A percentile compares a stretch with the other conserved stretches of the same genome.
These are phyloP conservation scores for Esox lucius DNA, from an alignment of 2,797 vertebrate genomes.

Conservation along the genomic window DNA sequence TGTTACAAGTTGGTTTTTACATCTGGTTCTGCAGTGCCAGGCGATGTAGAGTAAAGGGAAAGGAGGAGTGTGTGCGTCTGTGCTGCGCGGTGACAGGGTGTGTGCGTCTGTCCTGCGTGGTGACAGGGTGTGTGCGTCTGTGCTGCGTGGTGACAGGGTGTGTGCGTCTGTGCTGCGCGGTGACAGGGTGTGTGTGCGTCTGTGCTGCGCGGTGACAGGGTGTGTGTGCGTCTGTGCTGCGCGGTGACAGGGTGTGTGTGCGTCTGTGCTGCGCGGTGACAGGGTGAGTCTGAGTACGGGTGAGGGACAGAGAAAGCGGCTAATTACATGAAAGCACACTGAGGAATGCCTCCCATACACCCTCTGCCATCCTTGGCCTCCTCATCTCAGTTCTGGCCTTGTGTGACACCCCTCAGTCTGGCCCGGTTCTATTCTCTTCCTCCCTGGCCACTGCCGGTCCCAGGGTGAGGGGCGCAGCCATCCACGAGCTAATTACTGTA, in stretches of 20 bases:
- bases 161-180: neutral
- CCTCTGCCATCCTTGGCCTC: neutral
- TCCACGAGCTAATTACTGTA: constrained; percentile 5
- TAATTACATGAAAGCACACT: constrained; percentile 1
- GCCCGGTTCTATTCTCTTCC: too few relatives aligned
- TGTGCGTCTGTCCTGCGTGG: too few relatives aligned
- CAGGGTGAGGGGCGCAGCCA: constrained; percentile 3
- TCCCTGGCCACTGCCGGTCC: neutral
- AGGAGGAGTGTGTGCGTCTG: neutral
- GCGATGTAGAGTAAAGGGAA: neutral
- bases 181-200: neutral
- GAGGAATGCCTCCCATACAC: neutral
- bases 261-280: too few relatives aligned
- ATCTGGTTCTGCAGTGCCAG: neutral
- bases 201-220: too few relatives aligned
- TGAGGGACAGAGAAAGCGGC: neutral
- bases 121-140: neutral
- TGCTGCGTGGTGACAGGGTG: neutral
- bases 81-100: too few relatives aligned
- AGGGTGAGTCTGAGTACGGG: too few relatives aligned
- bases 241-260: too few relatives aligned
- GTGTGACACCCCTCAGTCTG: constrained; percentile 5
- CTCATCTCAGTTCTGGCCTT: neutral
- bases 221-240: too few relatives aligned
- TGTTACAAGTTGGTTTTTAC: neutral